These are phyloP conservation scores for Cyphomyrmex costatus DNA, from an alignment of 1,140 invertebrate genomes.

Conservation along the genomic window DNA sequence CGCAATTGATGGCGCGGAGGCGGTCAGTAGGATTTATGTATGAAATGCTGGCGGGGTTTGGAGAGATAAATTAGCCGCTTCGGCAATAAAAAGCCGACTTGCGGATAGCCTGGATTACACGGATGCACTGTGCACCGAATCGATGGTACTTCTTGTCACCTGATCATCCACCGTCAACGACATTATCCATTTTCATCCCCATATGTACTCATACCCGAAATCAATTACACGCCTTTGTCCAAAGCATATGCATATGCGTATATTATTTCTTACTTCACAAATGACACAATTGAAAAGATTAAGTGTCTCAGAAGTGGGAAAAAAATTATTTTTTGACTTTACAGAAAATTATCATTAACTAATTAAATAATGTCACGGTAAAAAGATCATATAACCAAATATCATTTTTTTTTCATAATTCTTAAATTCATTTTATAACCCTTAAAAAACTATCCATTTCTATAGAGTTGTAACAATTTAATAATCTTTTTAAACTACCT, in stretches of 20 bases:
- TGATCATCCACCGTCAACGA: constrained; percentile 59
- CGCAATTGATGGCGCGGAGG: constrained; percentile 55
- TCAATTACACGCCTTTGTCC: background rate
- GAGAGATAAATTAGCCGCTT: constrained; percentile 80
- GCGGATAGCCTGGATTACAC: constrained; percentile 80
- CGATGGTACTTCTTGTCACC: constrained; percentile 75
- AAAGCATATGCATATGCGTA: background rate
- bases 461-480: background rate
- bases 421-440: background rate
- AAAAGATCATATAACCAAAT: background rate
- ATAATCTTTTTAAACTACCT: too few relatives aligned
- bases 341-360: too few relatives aligned
- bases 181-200: constrained; percentile 66
- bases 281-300: too few relatives aligned
- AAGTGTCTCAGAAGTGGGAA: too few relatives aligned
- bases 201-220: background rate
- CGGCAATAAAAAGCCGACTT: constrained; percentile 79
- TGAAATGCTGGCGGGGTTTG: constrained; percentile 76
- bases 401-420: background rate
- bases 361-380: too few relatives aligned
- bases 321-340: too few relatives aligned
- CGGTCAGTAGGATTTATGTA: constrained; percentile 80
- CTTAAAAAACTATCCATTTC: too few relatives aligned
- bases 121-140: constrained; percentile 77
- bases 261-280: too few relatives aligned